phyloP scores from a whole-genome alignment of 2,888 invertebrate genomes.

The Clostera curtula region DNA sequence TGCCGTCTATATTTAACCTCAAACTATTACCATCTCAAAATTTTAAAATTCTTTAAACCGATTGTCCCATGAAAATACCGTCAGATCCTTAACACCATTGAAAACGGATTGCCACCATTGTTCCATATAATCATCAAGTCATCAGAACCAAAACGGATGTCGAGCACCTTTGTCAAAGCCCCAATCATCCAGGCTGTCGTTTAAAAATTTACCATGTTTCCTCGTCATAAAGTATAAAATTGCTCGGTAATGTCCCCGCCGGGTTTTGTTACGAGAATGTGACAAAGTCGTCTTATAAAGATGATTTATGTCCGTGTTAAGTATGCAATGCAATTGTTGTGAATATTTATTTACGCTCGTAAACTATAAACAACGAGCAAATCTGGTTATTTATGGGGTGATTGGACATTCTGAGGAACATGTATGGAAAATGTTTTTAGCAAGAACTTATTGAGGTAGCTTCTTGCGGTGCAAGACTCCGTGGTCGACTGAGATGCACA shows the following conservation, averaged over 20 bases:
- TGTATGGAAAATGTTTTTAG: conserved; percentile 30
- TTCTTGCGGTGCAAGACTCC: too few relatives aligned
- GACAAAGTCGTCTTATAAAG: conserved; percentile 71
- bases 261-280: conserved; percentile 56
- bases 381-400: conserved; percentile 71
- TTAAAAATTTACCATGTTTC: conserved; percentile 28
- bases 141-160: conserved; percentile 32
- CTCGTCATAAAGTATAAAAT: conserved; percentile 40
- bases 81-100: conserved; percentile 21
- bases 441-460: conserved; percentile 19
- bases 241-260: conserved; percentile 21
- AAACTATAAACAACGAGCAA: conserved; percentile 71
- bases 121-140: conserved; percentile 34
- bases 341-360: conserved; percentile 71
- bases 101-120: conserved; percentile 27
- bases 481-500: too few relatives aligned
- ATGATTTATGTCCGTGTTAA: conserved; percentile 71
- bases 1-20: too few relatives aligned
- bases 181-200: too few relatives aligned
- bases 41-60: too few relatives aligned
- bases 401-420: conserved; percentile 53
- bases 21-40: too few relatives aligned
- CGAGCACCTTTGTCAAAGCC: conserved; percentile 26
- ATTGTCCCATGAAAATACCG: conserved; percentile 14
- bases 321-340: conserved; percentile 71